A percentile compares a stretch with the other conserved stretches of the same genome.
These are phyloP conservation scores for Chaetodon trifasciatus DNA, from an alignment of 2,797 vertebrate genomes.

Conservation along the genomic window DNA sequence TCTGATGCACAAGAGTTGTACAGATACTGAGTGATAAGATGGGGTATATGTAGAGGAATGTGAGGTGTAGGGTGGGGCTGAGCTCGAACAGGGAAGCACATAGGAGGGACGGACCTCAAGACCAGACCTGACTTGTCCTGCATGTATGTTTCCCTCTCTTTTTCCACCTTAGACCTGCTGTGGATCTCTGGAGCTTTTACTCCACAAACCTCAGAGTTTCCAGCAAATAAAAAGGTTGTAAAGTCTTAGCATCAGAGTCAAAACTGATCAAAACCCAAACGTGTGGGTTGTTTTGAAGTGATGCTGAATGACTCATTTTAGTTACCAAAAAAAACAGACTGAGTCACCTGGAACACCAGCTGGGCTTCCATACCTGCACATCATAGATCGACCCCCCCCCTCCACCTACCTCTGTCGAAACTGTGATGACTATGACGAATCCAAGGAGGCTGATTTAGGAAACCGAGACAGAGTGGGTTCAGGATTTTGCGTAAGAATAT, in stretches of 20 bases:
- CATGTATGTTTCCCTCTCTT: constrained; percentile 39
- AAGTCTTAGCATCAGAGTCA: neutral
- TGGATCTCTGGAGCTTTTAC: neutral
- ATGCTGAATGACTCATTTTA: constrained; percentile 18
- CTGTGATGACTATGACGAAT: constrained; percentile 45
- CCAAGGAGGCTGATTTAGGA: constrained; percentile 23
- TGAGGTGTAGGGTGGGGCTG: constrained; percentile 65
- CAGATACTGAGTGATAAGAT: neutral
- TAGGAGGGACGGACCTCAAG: constrained; percentile 37
- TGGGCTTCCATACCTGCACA: constrained; percentile 15
- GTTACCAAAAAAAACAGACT: neutral
- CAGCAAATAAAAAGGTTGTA: neutral
- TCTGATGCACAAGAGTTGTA: constrained; percentile 15
- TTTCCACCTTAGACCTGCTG: constrained; percentile 8
- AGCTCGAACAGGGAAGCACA: neutral
- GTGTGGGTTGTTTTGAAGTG: constrained; percentile 10
- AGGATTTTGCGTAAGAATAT: constrained; percentile 48
- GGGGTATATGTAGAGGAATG: constrained; percentile 78
- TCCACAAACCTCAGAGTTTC: neutral
- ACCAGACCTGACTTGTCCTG: constrained; percentile 76
- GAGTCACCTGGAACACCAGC: constrained; percentile 49
- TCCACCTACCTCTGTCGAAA: constrained; percentile 63
- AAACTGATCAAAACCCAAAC: neutral
- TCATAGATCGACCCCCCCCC: neutral
- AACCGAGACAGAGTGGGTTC: constrained; percentile 32